A percentile compares a stretch with the other conserved stretches of the same genome.
Conservation (phyloP, 2,113 vertebrate genomes). For the Actenoides hombroni region DNA sequence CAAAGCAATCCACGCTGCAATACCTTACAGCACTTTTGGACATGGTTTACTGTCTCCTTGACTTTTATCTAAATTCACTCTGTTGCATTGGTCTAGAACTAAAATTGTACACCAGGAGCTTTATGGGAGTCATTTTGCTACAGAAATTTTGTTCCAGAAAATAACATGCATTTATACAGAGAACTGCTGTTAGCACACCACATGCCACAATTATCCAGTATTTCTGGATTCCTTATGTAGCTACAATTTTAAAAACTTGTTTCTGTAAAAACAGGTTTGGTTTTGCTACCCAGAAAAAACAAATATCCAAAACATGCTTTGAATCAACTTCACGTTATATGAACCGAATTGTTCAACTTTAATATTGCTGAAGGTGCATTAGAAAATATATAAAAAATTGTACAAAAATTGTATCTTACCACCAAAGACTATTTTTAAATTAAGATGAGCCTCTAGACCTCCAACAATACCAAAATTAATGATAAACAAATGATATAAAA, state of each 20-base stretch:
- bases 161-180: neutral
- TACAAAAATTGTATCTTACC: neutral
- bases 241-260: neutral
- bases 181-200: neutral
- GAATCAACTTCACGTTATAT: neutral
- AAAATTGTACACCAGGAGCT: neutral
- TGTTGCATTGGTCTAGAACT: neutral
- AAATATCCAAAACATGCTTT: neutral
- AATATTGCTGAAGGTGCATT: neutral
- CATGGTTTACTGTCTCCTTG: neutral
- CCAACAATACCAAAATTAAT: neutral
- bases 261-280: neutral
- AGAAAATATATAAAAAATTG: neutral
- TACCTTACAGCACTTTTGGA: neutral
- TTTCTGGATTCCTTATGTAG: neutral
- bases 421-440: neutral
- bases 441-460: neutral
- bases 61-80: neutral
- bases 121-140: neutral
- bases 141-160: neutral
- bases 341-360: neutral
- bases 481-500: neutral
- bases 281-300: neutral
- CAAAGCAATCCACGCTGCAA: neutral
- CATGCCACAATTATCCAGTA: neutral